A percentile compares a stretch with the other conserved stretches of the same genome.
phyloP scores from a whole-genome alignment of 1,140 invertebrate species.

The Brachionus angularis region DNA sequence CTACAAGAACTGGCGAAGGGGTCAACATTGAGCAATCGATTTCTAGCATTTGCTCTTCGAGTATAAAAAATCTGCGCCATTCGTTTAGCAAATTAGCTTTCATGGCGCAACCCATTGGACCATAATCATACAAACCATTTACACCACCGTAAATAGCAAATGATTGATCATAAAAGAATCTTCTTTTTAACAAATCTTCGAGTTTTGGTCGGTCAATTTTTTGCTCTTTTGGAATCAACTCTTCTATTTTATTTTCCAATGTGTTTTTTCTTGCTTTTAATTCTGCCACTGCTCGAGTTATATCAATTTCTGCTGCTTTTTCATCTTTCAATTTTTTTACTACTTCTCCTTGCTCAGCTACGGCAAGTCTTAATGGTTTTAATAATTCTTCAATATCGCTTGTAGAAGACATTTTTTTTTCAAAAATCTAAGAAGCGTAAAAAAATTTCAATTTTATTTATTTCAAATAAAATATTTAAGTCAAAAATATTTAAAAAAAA shows the following conservation, averaged over 20 bases:
- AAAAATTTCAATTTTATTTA: too few relatives aligned
- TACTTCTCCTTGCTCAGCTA: conserved; percentile 36
- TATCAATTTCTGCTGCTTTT: conserved; percentile 17
- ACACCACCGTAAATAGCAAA: conserved; percentile 97
- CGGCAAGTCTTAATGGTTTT: conserved; percentile 21
- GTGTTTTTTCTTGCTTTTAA: conserved; percentile 33
- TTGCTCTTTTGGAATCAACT: conserved; percentile 42
- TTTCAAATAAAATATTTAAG: too few relatives aligned
- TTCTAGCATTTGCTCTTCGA: conserved; percentile 97
- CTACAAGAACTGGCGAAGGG: conserved; percentile 81
- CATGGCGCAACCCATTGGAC: conserved; percentile 97
- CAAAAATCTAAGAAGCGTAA: too few relatives aligned
- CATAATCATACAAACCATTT: conserved; percentile 88
- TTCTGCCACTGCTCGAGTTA: conserved; percentile 19
- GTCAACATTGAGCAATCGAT: conserved; percentile 96
- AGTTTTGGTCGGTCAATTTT: conserved; percentile 55
- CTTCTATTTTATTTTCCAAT: conserved; percentile 29
- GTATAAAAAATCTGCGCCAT: conserved; percentile 93
- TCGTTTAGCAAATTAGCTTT: conserved; percentile 87
- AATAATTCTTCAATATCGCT: conserved; percentile 43
- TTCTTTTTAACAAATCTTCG: conserved; percentile 91
- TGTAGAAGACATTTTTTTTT: too few relatives aligned
- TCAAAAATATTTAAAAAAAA: too few relatives aligned
- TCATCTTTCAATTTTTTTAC: conserved; percentile 37
- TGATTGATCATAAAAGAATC: conserved; percentile 97